phyloP scores from a whole-genome alignment of 1,140 invertebrate species.

The Brachionus asplanchnoidis region DNA sequence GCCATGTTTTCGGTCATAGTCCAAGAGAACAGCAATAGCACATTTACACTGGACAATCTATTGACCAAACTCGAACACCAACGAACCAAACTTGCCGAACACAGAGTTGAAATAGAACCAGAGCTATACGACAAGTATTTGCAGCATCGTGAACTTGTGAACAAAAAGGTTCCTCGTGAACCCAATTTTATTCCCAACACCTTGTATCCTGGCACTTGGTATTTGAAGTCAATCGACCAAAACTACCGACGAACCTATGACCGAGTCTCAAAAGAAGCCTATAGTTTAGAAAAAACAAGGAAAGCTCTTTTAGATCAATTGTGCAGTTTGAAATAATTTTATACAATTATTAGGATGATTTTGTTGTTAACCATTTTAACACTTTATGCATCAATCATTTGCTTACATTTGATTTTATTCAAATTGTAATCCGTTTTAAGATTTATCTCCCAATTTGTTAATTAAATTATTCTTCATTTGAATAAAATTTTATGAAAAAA shows the following conservation, averaged over 20 bases:
- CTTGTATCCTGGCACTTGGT: conserved; percentile 21
- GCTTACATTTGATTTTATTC: background rate
- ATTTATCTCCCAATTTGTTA: background rate
- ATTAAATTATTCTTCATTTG: background rate
- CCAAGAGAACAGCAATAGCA: background rate
- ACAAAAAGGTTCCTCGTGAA: conserved; percentile 37
- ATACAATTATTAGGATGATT: background rate
- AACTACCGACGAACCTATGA: conserved; percentile 27
- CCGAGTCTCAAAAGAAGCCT: background rate
- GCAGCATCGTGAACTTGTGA: background rate
- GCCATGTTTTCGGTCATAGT: conserved; percentile 81
- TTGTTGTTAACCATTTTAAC: background rate
- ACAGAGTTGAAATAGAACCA: conserved; percentile 31
- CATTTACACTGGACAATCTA: conserved; percentile 16
- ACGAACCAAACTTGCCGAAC: background rate
- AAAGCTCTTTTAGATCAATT: background rate
- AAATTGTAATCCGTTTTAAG: background rate
- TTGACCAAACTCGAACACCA: background rate
- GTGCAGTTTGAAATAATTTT: background rate
- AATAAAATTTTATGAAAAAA: background rate
- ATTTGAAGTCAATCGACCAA: conserved; percentile 40
- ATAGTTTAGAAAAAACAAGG: background rate
- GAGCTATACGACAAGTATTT: conserved; percentile 15
- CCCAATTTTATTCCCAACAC: background rate
- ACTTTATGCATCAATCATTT: background rate